Base-by-base conservation (phyloP, 2,113 vertebrate genomes). In the Paradisaea rubra region DNA sequence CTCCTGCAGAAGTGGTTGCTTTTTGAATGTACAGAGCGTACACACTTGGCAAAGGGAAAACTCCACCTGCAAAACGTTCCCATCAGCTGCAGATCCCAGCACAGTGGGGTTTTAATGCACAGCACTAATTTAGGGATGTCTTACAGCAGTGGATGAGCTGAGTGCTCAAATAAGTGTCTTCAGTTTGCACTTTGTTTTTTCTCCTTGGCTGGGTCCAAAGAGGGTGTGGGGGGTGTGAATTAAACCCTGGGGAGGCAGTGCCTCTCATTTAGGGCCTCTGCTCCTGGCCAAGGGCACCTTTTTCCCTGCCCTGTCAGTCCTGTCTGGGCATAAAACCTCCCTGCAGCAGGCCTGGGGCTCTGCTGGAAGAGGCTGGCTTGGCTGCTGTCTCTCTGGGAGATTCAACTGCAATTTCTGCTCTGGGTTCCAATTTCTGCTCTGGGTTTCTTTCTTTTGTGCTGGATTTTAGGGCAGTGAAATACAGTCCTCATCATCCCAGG, bases 11-110 rank as follows among this genome's bases (percentile, higher is more conserved):
- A 76, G 53, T 33, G 66, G 14, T 6, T 77, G 59, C 5, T 80
- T 73, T 86, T 35, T 9, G 15, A 54, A 33, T 3, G 17, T 33
- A 4, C 7, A 10, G 49, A 28, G 24, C 3, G 3, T 4, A 6
- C 1, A 5, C 66, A 16, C 28, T n/a, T 78, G 42, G 60, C 27
- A 60, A 49, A 72, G 54, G 57, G 81, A 71, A 47, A 69, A 8
- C n/a, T 33, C 2, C 28, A 4, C 0, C 4, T 31, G 47, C 27
- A 42, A 6, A 28, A 4, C 0, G 2, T 9, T 52, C 2, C 30
- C 31, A 4, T 24, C 71, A 45, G 79, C 63, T 33, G 60, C 73
- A 68, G 60, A 39, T 27, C 17, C 3, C 42, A 24, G 68, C 45
- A 25, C 5, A 1, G 2, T 0, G 6, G 6, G 13, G 17, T 3